A percentile compares a stretch with the other conserved stretches of the same genome.
Evolutionary conservation across 2,113 vertebrate species (phyloP).

Genomic region (Colinus virginianus): DNA sequence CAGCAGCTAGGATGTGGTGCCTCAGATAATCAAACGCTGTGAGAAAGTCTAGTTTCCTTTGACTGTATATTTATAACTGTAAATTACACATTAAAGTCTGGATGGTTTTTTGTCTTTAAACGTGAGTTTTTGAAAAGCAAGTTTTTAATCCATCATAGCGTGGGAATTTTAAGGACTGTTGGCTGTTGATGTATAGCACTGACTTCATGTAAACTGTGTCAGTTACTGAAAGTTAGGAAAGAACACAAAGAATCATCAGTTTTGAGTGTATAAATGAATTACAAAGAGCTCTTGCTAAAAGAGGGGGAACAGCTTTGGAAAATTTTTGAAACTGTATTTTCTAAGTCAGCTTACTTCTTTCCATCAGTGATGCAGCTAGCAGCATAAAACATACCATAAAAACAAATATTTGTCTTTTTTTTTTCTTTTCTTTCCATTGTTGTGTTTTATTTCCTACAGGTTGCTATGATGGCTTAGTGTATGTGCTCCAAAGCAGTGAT

Average conservation of each 20-base stretch:
- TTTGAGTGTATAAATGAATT: neutral
- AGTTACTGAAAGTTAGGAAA: neutral
- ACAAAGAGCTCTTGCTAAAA: neutral
- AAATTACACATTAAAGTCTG: neutral
- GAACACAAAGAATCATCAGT: neutral
- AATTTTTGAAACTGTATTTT: neutral
- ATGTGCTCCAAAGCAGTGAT: conserved; percentile 81
- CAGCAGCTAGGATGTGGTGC: neutral
- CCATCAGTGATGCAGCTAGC: neutral
- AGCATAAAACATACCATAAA: neutral
- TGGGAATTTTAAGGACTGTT: neutral
- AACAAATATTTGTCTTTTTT: neutral
- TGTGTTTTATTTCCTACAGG: conserved; percentile 74
- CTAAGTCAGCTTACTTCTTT: neutral
- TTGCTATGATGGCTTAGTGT: conserved; percentile 90
- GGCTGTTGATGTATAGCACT: neutral
- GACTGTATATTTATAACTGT: neutral
- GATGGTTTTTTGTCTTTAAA: neutral
- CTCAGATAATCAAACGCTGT: neutral
- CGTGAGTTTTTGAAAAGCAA: neutral
- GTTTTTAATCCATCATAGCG: neutral
- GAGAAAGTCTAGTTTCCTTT: neutral
- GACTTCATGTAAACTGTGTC: neutral
- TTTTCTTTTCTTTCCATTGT: neutral
- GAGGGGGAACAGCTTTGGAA: neutral